Base-by-base conservation (phyloP, 2,113 vertebrate genomes). In the Chloebia gouldiae region DNA sequence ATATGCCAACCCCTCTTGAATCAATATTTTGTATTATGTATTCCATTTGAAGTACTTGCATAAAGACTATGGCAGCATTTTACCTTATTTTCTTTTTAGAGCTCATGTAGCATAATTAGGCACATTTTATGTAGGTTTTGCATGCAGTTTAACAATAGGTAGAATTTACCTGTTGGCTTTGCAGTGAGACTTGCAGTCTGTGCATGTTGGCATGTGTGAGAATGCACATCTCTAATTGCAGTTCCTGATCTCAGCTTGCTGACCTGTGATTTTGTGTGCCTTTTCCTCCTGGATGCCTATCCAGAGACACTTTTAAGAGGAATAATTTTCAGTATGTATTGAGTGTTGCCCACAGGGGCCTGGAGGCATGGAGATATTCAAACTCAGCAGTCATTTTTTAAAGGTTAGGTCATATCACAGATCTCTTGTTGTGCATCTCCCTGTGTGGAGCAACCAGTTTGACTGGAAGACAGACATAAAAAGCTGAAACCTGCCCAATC, bases 11-110 rank as follows among this genome's bases (percentile, higher is more conserved):
- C 40, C 35, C 90, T 88, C 95, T 95, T 95, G 90, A 97, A 97
- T 97, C 95, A 95, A 93, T 96, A 96, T 83, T 96, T 94, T 86
- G 68, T 94, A 68, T 94, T 96, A 94, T 73, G 79, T 37, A 95
- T 97, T 96, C 95, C 76, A 81, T 95, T 94, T 93, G 82, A 96
- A 94, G 79, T 78, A 86, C 88, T 83, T 81, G 76, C 66, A 53
- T 88, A 88, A 81, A 88, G 51, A 78, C 50, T 64, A 78, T 22
- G 6, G 64, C 40, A 60, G 93, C 81, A 78, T 88, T 92, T 95
- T 81, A 75, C 88, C 60, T 56, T 83, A 71, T 90, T 96, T 96
- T 93, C 88, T 88, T 95, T 95, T 93, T 92, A 91, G 68, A 81
- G 31, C 72, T 78, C 61, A n/a, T 15, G 25, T 57, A 78, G 61